phyloP scores from a whole-genome alignment of 1,140 invertebrate genomes.

The Diorhabda carinulata region DNA sequence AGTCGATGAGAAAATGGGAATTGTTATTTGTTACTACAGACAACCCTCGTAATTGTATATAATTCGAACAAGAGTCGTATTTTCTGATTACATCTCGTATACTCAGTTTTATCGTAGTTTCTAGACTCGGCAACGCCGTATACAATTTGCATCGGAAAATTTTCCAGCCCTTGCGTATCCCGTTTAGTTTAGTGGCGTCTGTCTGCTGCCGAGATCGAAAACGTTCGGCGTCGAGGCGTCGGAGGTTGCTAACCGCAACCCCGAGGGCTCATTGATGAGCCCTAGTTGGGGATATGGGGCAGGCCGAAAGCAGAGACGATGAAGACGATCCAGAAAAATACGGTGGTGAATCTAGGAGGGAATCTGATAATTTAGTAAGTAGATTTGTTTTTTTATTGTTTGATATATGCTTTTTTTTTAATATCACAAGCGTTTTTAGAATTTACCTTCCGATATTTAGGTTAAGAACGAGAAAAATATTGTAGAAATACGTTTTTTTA shows the following conservation, averaged over 20 bases:
- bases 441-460: no score
- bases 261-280: conserved; percentile 34
- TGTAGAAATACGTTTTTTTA: no score
- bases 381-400: neutral
- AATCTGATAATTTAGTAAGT: conserved; percentile 39
- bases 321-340: conserved; percentile 44
- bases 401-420: neutral
- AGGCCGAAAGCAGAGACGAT: conserved; percentile 44
- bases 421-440: no score
- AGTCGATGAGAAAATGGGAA: no score
- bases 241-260: conserved; percentile 15
- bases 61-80: no score
- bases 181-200: conserved; percentile 1
- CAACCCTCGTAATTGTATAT: no score
- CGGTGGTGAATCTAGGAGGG: conserved; percentile 32
- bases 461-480: no score
- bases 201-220: conserved; percentile 4
- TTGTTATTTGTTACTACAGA: no score
- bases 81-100: no score
- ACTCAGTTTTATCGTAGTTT: neutral
- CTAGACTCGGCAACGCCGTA: neutral
- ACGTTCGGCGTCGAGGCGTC: conserved; percentile 4
- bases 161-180: neutral
- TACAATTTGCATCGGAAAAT: neutral
- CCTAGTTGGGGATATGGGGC: conserved; percentile 42